Conservation (phyloP, 2,888 invertebrate genomes). For the Drosophila siamana region DNA sequence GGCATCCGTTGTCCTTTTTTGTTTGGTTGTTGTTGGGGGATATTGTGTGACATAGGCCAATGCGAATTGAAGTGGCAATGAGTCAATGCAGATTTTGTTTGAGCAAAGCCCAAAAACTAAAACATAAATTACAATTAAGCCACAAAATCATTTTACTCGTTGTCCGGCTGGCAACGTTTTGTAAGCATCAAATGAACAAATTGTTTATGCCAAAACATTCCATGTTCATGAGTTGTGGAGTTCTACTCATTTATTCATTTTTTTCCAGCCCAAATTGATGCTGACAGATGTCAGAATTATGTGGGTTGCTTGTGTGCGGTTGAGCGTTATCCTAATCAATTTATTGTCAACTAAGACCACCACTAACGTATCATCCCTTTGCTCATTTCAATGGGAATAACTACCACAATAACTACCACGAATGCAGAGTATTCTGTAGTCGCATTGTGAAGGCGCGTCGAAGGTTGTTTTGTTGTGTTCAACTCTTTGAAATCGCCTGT, state of each 20-base stretch:
- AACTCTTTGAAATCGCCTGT: constrained; percentile 23
- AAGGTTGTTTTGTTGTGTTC: neutral
- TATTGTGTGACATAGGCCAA: constrained; percentile 40
- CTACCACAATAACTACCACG: neutral
- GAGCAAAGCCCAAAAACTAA: constrained; percentile 12
- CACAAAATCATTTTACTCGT: constrained; percentile 35
- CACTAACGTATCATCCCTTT: too few species aligned
- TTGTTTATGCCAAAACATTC: constrained; percentile 9
- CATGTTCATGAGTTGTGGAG: neutral
- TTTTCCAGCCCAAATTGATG: constrained; percentile 46
- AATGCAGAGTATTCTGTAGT: neutral
- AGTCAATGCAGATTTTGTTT: constrained; percentile 35
- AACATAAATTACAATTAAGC: constrained; percentile 43
- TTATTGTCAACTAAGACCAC: constrained; percentile 9
- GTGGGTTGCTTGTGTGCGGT: constrained; percentile 7
- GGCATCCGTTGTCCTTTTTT: constrained; percentile 13
- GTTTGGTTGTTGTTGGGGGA: neutral
- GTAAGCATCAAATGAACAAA: constrained; percentile 25
- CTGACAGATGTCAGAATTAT: constrained; percentile 61
- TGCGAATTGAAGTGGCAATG: constrained; percentile 70
- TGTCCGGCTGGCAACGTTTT: constrained; percentile 15
- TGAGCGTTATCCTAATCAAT: constrained; percentile 33
- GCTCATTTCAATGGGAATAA: neutral
- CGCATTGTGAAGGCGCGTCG: neutral
- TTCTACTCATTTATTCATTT: neutral